Conservation (phyloP, 2,797 vertebrate genomes). For the Phaenicophaeus curvirostris region DNA sequence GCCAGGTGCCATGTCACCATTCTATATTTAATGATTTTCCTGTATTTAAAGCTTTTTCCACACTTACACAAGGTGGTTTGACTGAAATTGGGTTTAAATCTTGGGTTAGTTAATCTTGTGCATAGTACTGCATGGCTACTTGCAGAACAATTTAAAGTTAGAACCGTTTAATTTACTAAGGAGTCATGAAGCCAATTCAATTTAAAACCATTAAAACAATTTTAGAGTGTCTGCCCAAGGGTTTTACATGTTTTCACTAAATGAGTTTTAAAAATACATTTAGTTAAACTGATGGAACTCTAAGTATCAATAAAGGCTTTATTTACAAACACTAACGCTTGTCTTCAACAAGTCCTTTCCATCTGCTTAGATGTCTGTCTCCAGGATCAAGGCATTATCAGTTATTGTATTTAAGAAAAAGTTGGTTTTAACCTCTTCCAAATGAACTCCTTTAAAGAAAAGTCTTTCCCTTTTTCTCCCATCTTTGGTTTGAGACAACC, state of each 20-base stretch:
- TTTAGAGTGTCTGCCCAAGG: constrained; percentile 69
- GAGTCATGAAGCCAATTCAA: constrained; percentile 68
- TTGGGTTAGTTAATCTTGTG: constrained; percentile 20
- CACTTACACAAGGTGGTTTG: not conserved
- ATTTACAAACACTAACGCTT: constrained; percentile 67
- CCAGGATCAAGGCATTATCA: constrained; percentile 35
- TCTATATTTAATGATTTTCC: not conserved
- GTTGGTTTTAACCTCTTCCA: not conserved
- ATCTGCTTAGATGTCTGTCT: constrained; percentile 62
- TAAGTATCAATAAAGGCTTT: constrained; percentile 71
- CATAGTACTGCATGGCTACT: constrained; percentile 11
- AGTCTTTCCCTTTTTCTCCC: not conserved
- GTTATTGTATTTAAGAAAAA: not conserved
- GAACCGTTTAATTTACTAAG: constrained; percentile 59
- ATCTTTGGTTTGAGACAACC: not conserved
- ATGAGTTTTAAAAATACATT: constrained; percentile 72
- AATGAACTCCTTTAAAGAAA: constrained; percentile 1
- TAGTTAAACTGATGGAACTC: constrained; percentile 72
- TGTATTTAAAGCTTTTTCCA: constrained; percentile 27
- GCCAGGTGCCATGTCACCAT: not conserved
- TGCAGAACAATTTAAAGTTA: constrained; percentile 67
- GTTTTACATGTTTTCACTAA: constrained; percentile 72
- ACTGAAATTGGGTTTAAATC: constrained; percentile 30
- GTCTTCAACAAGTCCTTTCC: constrained; percentile 41
- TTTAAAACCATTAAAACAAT: constrained; percentile 72